These are phyloP conservation scores for Tetramorium parvispinum DNA, from an alignment of 1,140 invertebrate species.

Conservation along the genomic window DNA sequence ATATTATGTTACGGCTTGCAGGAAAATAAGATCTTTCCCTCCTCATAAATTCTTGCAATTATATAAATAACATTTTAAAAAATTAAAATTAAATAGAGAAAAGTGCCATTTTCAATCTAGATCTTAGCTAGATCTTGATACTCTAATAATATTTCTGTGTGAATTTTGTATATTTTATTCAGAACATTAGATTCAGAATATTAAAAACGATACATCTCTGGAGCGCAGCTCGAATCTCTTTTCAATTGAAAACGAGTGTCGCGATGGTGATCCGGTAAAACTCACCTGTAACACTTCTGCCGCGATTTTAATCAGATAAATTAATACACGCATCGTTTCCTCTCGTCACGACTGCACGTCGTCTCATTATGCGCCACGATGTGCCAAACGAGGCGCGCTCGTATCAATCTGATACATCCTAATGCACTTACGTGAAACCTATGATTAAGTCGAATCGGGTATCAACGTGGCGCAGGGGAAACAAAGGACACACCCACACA, in stretches of 20 bases:
- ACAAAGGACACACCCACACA: conserved; percentile 44
- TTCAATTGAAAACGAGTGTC: not conserved
- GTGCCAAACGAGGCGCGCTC: conserved; percentile 59
- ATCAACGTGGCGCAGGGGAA: conserved; percentile 29
- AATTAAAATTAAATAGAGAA: too few species aligned
- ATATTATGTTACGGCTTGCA: not conserved
- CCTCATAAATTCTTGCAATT: not conserved
- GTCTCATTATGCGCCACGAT: conserved; percentile 40
- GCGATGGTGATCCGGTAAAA: not conserved
- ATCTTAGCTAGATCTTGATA: too few species aligned
- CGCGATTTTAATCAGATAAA: conserved; percentile 46
- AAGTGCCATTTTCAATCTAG: too few species aligned
- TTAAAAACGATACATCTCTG: not conserved
- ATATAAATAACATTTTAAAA: not conserved
- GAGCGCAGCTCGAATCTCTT: not conserved
- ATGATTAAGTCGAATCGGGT: conserved; percentile 57
- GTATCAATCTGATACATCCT: conserved; percentile 60
- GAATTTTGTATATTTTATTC: too few species aligned
- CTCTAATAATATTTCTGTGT: too few species aligned
- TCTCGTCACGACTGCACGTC: not conserved
- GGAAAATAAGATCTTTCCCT: not conserved
- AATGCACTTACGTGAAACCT: conserved; percentile 66
- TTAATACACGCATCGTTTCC: conserved; percentile 53
- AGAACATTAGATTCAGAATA: too few species aligned
- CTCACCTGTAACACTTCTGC: conserved; percentile 27